phyloP scores from a whole-genome alignment of 1,140 invertebrate species.

The Matsumurasca onukii region DNA sequence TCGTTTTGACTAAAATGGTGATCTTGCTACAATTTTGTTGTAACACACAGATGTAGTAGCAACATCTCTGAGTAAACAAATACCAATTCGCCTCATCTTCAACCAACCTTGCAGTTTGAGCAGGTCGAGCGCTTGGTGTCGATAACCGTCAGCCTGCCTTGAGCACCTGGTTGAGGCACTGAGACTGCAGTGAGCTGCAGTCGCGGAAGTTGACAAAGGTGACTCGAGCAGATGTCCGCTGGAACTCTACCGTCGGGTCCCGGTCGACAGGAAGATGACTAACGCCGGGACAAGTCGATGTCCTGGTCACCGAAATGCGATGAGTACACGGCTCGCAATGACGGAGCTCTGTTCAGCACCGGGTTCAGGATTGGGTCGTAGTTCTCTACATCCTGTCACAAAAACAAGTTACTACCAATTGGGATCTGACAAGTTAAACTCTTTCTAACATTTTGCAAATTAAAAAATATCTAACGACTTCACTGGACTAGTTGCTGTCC shows the following conservation, averaged over 20 bases:
- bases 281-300: conserved; percentile 99
- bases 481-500: no score
- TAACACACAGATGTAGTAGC: no score
- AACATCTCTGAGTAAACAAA: no score
- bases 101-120: conserved; percentile 90
- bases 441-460: no score
- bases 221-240: conserved; percentile 97
- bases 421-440: no score
- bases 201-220: conserved; percentile 99
- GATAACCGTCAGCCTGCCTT: conserved; percentile 97
- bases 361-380: conserved; percentile 99
- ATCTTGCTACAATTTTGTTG: no score
- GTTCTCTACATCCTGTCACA: conserved; percentile 99
- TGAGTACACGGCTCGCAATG: conserved; percentile 91
- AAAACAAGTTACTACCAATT: no score
- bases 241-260: conserved; percentile 98
- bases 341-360: conserved; percentile 95
- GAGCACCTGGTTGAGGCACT: conserved; percentile 97
- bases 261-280: conserved; percentile 98
- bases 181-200: conserved; percentile 92
- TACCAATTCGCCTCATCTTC: no score
- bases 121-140: conserved; percentile 97
- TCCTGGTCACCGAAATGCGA: conserved; percentile 99
- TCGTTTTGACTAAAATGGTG: no score
- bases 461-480: no score